Evolutionary conservation across 2,797 vertebrate genomes (phyloP).

Genomic region (Buceros bicornis): DNA sequence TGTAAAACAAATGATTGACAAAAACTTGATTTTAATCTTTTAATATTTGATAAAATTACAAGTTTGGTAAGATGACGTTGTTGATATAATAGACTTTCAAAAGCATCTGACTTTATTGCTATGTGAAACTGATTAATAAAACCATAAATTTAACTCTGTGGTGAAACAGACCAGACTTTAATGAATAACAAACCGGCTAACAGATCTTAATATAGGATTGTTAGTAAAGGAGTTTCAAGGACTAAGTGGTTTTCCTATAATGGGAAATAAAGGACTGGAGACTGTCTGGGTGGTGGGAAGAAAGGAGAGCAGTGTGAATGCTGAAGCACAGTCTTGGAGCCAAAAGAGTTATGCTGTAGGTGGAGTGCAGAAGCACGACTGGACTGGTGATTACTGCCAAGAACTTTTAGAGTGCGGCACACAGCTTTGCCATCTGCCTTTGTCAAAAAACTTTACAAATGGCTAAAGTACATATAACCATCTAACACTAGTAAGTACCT

Average conservation of each 20-base stretch:
- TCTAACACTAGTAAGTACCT: not conserved
- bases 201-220: not conserved
- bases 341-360: not conserved
- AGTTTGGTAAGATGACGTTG: not conserved
- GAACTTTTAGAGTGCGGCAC: not conserved
- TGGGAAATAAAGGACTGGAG: not conserved
- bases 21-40: slow-evolving; percentile 5
- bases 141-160: not conserved
- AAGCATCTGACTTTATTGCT: not conserved
- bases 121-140: not conserved
- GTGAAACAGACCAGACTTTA: not conserved
- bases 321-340: not conserved
- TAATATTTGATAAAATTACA: not conserved
- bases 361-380: not conserved
- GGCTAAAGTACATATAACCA: not conserved
- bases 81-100: not conserved
- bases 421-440: not conserved
- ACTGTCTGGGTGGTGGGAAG: not conserved
- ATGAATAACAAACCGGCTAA: not conserved
- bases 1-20: not conserved
- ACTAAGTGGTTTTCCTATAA: not conserved
- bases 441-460: not conserved
- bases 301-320: not conserved
- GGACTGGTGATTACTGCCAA: not conserved
- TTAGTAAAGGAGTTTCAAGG: not conserved